Base-by-base conservation (phyloP, 2,888 invertebrate genomes). In the Argyra leucocephala region DNA sequence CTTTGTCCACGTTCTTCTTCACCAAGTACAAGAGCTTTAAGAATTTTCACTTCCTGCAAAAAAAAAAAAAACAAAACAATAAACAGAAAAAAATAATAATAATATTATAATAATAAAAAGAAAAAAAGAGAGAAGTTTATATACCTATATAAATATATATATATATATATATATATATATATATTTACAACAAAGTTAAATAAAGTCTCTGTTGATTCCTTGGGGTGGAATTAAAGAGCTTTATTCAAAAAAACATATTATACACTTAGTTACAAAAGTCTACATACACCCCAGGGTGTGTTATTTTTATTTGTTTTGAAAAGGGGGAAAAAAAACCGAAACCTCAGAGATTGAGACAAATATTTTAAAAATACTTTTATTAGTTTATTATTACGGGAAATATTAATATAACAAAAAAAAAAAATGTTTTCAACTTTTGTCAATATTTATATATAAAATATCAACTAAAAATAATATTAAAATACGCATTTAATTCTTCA, bases 1-100 rank as follows among this genome's bases (percentile, higher is more conserved):
- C 85, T 88, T 78, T 95, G 93, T 1, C 93, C 93, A 64, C 93
- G 84, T 77, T 96, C 96, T 76, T 96, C 95, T 76, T 96, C 96
- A 18, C 92, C 95, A 22, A 95, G 85, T 18, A 96, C 89, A 66
- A 93, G 81, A 0, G 92, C 88, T 80, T 92, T 92, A 76, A 96
- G 86, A 64, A 96, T 89, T 81, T 95, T 94, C 58, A 95, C 91
- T 80, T 96, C 95, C 96, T 94, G 80, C 9, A 82, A 82, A 64
- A 69, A 70, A 67, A 72, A 62, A 62, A 23, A 58, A 58, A 64
- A 36, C 22, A 66, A 66, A 24, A 60, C 3, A 61, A 21, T 3
- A 24, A 21, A 24, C 21, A 21, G 10, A 22, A 24, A 58, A 23
- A 15, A 63, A 36, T 26, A 3, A 21, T 10, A 26, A 22, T 61